Conservation (phyloP, 2,797 vertebrate genomes). For the Pseudopleuronectes americanus region DNA sequence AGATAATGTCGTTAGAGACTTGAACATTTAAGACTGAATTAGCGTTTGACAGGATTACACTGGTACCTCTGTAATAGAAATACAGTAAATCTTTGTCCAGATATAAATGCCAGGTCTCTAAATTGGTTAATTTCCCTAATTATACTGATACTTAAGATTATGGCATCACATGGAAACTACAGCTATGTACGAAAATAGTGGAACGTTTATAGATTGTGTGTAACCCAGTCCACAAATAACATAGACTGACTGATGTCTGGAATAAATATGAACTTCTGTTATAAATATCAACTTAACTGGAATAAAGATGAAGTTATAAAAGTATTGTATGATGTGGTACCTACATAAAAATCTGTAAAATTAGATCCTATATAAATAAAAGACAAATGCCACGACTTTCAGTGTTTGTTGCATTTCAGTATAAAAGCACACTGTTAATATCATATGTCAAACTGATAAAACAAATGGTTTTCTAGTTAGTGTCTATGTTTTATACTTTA, state of each 20-base stretch:
- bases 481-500: no score
- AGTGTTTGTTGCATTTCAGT: background rate
- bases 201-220: background rate
- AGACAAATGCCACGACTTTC: background rate
- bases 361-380: no score
- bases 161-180: background rate
- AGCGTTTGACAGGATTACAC: constrained; percentile 7
- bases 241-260: background rate
- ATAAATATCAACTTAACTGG: background rate
- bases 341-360: background rate
- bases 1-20: constrained; percentile 38
- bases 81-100: background rate
- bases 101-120: background rate
- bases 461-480: no score
- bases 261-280: background rate
- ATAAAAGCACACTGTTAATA: background rate
- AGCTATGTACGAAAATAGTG: background rate
- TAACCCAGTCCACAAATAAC: background rate
- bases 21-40: background rate
- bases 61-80: background rate
- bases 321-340: background rate
- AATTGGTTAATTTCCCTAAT: background rate
- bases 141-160: background rate
- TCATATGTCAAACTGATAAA: no score
- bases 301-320: no score